phyloP scores from a whole-genome alignment of 2,797 vertebrate genomes.

The Psittacula derbiana region DNA sequence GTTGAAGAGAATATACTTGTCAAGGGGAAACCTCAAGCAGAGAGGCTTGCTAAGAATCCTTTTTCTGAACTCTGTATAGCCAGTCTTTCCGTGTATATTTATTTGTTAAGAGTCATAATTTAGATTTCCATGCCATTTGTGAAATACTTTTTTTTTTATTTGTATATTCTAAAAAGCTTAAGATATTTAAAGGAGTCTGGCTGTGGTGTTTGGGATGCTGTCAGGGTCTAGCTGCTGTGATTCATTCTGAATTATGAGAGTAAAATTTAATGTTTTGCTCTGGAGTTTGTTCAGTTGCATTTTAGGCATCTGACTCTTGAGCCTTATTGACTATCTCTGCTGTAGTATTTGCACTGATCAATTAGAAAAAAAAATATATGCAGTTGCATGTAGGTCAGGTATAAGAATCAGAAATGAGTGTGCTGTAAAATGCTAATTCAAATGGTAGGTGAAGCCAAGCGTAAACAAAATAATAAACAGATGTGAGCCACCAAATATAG shows the following conservation, averaged over 20 bases:
- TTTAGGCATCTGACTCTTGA: background rate
- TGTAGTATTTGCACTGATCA: background rate
- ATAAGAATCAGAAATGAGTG: slow-evolving; percentile 33
- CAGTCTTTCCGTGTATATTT: background rate
- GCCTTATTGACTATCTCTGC: background rate
- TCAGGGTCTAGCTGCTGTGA: background rate
- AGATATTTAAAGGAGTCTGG: background rate
- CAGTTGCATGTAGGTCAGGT: slow-evolving; percentile 69
- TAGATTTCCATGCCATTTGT: background rate
- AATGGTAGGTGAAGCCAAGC: slow-evolving; percentile 79
- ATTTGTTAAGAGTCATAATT: background rate
- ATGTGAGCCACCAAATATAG: slow-evolving; percentile 85
- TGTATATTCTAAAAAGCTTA: background rate
- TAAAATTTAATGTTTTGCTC: background rate
- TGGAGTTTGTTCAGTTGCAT: background rate
- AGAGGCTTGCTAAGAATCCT: background rate
- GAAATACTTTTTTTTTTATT: background rate
- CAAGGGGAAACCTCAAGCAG: background rate
- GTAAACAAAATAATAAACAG: slow-evolving; percentile 86
- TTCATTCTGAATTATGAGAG: background rate
- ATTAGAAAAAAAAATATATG: background rate
- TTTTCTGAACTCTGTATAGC: background rate
- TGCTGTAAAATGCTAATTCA: slow-evolving; percentile 73
- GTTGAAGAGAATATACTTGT: background rate
- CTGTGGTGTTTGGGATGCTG: background rate